phyloP scores from a whole-genome alignment of 2,797 vertebrate species.

The Mareca penelope region DNA sequence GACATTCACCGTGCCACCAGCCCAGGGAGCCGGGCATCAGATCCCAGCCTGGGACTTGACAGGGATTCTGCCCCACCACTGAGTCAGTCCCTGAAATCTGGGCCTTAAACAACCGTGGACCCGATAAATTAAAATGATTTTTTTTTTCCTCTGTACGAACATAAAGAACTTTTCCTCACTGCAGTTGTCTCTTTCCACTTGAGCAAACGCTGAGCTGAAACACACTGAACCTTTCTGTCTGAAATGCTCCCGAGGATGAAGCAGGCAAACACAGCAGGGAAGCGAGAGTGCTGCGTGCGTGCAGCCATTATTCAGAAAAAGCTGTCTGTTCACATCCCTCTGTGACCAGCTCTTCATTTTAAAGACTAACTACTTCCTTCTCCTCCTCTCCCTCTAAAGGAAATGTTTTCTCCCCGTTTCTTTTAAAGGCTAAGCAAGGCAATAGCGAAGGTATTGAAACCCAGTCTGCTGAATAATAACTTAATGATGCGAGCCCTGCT shows the following conservation, averaged over 20 bases:
- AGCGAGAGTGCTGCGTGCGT: neutral
- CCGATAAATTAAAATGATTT: neutral
- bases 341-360: neutral
- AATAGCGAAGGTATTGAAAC: slow-evolving; percentile 40
- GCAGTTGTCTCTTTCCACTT: neutral
- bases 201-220: neutral
- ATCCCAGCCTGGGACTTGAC: neutral
- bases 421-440: slow-evolving; percentile 16
- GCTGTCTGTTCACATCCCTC: slow-evolving; percentile 7
- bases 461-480: slow-evolving; percentile 47
- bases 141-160: neutral
- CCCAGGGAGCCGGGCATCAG: neutral
- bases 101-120: neutral
- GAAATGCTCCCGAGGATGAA: neutral
- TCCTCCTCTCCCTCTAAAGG: neutral
- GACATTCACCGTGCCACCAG: rapidly evolving
- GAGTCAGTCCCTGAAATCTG: neutral
- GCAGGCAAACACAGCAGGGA: slow-evolving; percentile 7
- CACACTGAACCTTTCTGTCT: neutral
- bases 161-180: neutral
- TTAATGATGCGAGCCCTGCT: slow-evolving; percentile 45
- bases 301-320: slow-evolving; percentile 22
- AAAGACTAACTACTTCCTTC: slow-evolving; percentile 26
- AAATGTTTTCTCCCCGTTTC: slow-evolving; percentile 36
- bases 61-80: neutral